Conservation (phyloP, 2,113 vertebrate species). For the Cyrtonyx montezumae region DNA sequence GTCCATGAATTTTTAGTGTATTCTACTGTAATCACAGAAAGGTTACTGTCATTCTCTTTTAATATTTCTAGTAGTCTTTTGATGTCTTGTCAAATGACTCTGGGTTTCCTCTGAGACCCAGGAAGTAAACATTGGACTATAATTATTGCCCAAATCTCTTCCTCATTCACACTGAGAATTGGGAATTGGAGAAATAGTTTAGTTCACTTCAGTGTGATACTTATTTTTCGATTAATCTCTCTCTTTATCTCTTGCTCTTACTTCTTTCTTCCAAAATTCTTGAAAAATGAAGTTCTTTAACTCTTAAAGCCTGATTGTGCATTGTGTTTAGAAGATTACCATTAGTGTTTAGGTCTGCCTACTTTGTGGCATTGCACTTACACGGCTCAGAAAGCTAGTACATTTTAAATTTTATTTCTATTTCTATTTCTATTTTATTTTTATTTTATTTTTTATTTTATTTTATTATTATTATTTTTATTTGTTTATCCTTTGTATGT, state of each 20-base stretch:
- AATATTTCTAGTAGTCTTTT: background rate
- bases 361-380: background rate
- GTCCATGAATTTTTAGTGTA: background rate
- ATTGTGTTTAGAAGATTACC: background rate
- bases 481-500: constrained; percentile 23
- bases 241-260: background rate
- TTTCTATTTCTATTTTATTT: too few species aligned
- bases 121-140: background rate
- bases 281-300: background rate
- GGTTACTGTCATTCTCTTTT: background rate
- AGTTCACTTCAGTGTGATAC: background rate
- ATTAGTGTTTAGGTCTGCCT: background rate
- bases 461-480: constrained; percentile 47
- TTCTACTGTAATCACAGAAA: background rate
- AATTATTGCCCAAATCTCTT: background rate
- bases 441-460: constrained; percentile 40
- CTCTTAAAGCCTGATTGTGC: background rate
- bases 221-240: background rate
- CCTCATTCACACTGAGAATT: background rate
- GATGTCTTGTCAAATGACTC: background rate
- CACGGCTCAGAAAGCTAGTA: background rate
- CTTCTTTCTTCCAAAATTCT: background rate
- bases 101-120: background rate
- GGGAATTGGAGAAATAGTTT: accelerated
- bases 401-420: constrained; percentile 38